Evolutionary conservation across 2,888 invertebrate species (phyloP).

Genomic region (Andricus quercusramuli): DNA sequence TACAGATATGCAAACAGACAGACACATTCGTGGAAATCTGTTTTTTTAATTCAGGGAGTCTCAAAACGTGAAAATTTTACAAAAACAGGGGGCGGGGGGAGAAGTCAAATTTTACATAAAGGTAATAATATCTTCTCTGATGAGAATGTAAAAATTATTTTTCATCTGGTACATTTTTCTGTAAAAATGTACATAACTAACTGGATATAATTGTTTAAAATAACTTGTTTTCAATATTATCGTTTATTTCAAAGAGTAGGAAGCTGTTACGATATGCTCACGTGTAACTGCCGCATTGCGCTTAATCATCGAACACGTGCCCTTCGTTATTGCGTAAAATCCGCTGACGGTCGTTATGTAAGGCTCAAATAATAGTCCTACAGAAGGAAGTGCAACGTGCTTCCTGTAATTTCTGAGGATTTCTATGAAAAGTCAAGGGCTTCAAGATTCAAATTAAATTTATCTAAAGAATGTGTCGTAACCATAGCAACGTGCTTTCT

Average conservation of each 20-base stretch:
- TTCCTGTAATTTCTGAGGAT: not conserved
- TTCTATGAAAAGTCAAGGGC: constrained; percentile 40
- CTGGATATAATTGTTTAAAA: too few species aligned
- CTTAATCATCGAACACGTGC: not conserved
- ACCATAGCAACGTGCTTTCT: not conserved
- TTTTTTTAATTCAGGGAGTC: too few species aligned
- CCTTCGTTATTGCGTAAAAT: not conserved
- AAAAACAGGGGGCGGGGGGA: too few species aligned
- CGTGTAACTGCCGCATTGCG: not conserved
- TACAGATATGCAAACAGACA: too few species aligned
- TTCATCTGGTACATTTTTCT: too few species aligned
- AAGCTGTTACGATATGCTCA: not conserved
- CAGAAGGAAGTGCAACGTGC: not conserved
- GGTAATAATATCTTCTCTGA: too few species aligned
- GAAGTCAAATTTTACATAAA: too few species aligned
- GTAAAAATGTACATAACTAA: too few species aligned
- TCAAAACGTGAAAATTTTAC: too few species aligned
- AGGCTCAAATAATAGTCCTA: not conserved
- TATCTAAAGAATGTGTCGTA: too few species aligned
- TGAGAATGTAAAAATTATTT: too few species aligned
- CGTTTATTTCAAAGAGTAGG: not conserved
- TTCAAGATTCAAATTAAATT: not conserved
- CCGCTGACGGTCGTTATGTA: not conserved
- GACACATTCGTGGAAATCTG: too few species aligned
- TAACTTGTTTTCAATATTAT: not conserved